Conservation (phyloP, 2,888 invertebrate species). For the Desoria tigrina region DNA sequence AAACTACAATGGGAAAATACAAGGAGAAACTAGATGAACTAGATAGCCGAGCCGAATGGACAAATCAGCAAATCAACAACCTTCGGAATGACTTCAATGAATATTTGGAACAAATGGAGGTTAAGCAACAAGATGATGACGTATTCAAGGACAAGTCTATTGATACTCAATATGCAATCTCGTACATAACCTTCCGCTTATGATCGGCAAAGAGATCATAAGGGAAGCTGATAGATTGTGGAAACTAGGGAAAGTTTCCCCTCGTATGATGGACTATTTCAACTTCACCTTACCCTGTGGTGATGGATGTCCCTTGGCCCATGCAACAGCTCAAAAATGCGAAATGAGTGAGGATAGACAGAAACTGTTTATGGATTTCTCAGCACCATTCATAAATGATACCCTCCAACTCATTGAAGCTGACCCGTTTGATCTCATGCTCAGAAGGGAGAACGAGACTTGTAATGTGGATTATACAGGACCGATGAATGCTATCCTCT, state of each 20-base stretch:
- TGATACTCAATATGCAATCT: constrained; percentile 17
- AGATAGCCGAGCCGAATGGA: not conserved
- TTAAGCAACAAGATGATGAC: constrained; percentile 15
- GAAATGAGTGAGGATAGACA: not conserved
- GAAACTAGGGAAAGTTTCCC: constrained; percentile 21
- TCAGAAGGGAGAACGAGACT: constrained; percentile 12
- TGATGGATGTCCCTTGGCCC: no score
- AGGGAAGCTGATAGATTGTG: constrained; percentile 20
- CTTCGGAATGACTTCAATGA: constrained; percentile 12
- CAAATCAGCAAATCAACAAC: not conserved
- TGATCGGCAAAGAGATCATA: constrained; percentile 18
- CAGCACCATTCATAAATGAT: constrained; percentile 12
- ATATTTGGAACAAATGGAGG: not conserved
- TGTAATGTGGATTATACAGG: constrained; percentile 28
- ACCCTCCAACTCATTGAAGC: constrained; percentile 17
- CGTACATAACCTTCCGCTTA: constrained; percentile 22
- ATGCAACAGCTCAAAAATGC: no score
- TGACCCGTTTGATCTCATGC: constrained; percentile 26
- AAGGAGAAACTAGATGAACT: not conserved
- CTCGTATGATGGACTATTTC: constrained; percentile 22
- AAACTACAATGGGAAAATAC: not conserved
- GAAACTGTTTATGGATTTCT: no score
- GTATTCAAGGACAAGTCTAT: constrained; percentile 23
- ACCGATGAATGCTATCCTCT: constrained; percentile 23
- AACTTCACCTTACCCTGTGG: no score